Evolutionary conservation across 2,888 invertebrate genomes (phyloP).

Genomic region (Machimus rusticus): DNA sequence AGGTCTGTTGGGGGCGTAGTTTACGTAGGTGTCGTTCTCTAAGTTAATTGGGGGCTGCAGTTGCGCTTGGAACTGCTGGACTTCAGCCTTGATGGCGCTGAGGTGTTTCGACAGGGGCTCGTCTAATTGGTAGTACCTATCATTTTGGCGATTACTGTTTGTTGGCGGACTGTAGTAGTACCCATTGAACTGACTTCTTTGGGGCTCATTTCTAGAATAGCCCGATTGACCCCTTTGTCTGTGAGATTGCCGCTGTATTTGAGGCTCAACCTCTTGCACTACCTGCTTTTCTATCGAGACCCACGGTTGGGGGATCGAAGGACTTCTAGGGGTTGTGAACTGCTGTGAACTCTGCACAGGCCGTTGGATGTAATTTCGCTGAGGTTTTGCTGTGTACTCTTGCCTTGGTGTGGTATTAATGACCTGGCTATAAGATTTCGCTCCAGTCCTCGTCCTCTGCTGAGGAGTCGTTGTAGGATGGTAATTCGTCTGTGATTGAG

Average conservation of each 20-base stretch:
- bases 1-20: slow-evolving; percentile 68
- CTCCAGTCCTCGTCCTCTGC: slow-evolving; percentile 45
- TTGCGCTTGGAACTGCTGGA: slow-evolving; percentile 73
- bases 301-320: slow-evolving; percentile 49
- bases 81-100: slow-evolving; percentile 55
- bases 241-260: slow-evolving; percentile 46
- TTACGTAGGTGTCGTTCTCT: slow-evolving; percentile 72
- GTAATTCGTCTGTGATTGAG: slow-evolving; percentile 2
- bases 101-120: slow-evolving; percentile 16
- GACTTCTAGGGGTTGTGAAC: neutral
- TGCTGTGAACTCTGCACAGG: slow-evolving; percentile 66
- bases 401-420: slow-evolving; percentile 63
- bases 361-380: slow-evolving; percentile 54
- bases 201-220: slow-evolving; percentile 39
- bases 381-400: slow-evolving; percentile 25
- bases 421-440: neutral
- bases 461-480: slow-evolving; percentile 67
- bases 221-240: neutral
- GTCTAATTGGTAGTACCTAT: slow-evolving; percentile 52
- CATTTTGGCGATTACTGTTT: slow-evolving; percentile 52
- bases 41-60: slow-evolving; percentile 63
- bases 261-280: slow-evolving; percentile 51
- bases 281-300: slow-evolving; percentile 54
- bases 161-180: slow-evolving; percentile 52
- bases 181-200: slow-evolving; percentile 54